Percentiles rank a stretch among this genome's conserved stretches.
These are phyloP conservation scores for Epirrita christyi DNA, from an alignment of 2,888 invertebrate genomes.

Conservation along the genomic window DNA sequence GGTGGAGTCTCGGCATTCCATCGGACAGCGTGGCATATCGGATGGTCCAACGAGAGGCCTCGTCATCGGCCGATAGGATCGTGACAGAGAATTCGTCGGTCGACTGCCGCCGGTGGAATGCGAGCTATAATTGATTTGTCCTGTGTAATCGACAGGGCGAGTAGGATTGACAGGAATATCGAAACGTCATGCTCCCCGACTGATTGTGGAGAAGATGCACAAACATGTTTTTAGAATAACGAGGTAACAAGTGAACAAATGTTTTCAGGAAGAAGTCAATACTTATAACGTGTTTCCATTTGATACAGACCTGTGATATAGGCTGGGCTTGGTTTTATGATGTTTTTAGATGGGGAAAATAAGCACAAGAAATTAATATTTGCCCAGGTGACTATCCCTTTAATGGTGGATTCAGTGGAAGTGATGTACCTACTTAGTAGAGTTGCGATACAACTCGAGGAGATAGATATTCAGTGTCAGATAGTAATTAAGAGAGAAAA, in stretches of 20 bases:
- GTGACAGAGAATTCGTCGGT: slow-evolving; percentile 81
- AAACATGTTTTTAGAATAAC: slow-evolving; percentile 15
- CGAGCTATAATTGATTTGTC: slow-evolving; percentile 82
- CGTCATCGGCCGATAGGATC: slow-evolving; percentile 74
- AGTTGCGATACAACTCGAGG: too few relatives aligned
- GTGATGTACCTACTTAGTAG: too few relatives aligned
- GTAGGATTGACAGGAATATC: slow-evolving; percentile 75
- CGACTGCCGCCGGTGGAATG: slow-evolving; percentile 75
- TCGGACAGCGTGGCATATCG: slow-evolving; percentile 54
- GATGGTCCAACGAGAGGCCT: slow-evolving; percentile 68
- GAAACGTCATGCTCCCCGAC: slow-evolving; percentile 59
- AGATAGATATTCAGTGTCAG: too few relatives aligned
- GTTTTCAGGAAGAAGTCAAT: slow-evolving; percentile 17
- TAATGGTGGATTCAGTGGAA: too few relatives aligned
- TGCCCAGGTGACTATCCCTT: too few relatives aligned
- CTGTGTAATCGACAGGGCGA: slow-evolving; percentile 76
- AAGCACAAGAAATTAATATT: too few relatives aligned
- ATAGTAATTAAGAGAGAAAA: too few relatives aligned
- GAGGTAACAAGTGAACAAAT: slow-evolving; percentile 1
- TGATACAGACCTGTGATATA: too few relatives aligned
- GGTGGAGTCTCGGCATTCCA: slow-evolving; percentile 58
- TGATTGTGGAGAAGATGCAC: slow-evolving; percentile 39
- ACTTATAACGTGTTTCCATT: background rate
- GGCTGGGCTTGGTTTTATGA: too few relatives aligned
- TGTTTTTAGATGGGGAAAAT: too few relatives aligned